Base-by-base conservation (phyloP, 2,888 invertebrate genomes). In the Electrophaes corylata region DNA sequence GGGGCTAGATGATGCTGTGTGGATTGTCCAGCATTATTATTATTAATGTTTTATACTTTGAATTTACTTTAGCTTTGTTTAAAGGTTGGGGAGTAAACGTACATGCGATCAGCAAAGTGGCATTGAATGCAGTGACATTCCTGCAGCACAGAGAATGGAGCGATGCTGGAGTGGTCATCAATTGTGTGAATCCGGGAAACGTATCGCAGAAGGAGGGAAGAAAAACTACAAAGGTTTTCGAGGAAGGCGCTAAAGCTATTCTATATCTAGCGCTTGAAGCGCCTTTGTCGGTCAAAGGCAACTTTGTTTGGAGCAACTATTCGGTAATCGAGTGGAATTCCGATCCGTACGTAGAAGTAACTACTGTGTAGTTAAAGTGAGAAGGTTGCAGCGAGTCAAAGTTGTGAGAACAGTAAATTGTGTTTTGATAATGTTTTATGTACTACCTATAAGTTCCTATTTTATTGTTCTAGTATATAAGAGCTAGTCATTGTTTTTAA, bases 101-200 rank as follows among this genome's bases (percentile, higher is more conserved):
- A 0, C 95, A 96, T 68, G 91, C 91, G 0, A 93, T 94, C 0
- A 95, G 96, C 26, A 96, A 96, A 85, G 94, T 96, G 0, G 95
- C 94, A 0, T 84, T 96, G 0, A 94, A 93, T 46, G 95, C 95
- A 14, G 86, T 96, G 6, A 93, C 95, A 0, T 89, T 94, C 53
- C 85, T 96, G 23, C 96, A 96, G 65, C 96, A 96, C 64, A 83
- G 93, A 62, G 83, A 92, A 58, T 94, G 90, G 91, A 69, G 76
- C 2, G 75, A 79, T 8, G 83, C 72, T 65, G 86, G 85, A 0
- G 68, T 88, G 0, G 80, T 86, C 3, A 89, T 91, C 52, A 90
- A 90, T 63, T 91, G 91, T 65, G 89, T 91, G 14, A 91, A 91
- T 60, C 91, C 91, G 51, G 91, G 91, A 0, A 86, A 77, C 50